Conservation (phyloP, 2,888 invertebrate species). For the Ligdia adustata region DNA sequence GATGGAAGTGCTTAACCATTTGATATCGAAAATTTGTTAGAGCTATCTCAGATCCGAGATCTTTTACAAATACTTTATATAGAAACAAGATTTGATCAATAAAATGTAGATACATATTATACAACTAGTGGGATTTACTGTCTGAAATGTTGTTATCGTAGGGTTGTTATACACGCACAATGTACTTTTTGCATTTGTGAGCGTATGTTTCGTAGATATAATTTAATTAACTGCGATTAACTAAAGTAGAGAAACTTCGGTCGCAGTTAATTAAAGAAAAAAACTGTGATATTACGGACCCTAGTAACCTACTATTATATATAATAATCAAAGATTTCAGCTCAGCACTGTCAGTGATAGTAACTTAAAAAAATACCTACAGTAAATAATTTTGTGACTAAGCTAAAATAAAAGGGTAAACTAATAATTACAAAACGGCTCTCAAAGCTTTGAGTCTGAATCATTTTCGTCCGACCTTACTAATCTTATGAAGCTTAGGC, state of each 20-base stretch:
- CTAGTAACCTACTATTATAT: too few relatives aligned
- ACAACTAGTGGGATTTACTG: too few relatives aligned
- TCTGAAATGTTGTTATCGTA: too few relatives aligned
- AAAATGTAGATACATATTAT: background rate
- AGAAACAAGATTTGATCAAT: background rate
- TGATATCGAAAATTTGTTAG: conserved; percentile 16
- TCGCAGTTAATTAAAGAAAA: too few relatives aligned
- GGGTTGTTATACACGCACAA: too few relatives aligned
- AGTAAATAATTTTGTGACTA: background rate
- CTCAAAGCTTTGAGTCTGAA: conserved; percentile 4
- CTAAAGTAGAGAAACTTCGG: too few relatives aligned
- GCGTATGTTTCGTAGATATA: too few relatives aligned
- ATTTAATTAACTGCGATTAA: too few relatives aligned
- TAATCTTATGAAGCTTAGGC: conserved; percentile 66
- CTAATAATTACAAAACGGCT: conserved; percentile 8
- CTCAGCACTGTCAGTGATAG: too few relatives aligned
- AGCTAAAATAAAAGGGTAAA: background rate
- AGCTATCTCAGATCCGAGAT: conserved; percentile 2
- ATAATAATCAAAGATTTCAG: too few relatives aligned
- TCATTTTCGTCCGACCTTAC: conserved; percentile 44
- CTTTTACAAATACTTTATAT: background rate
- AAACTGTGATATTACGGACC: too few relatives aligned
- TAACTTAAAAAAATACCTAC: background rate
- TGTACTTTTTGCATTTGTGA: too few relatives aligned
- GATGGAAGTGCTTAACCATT: conserved; percentile 19